A percentile compares a stretch with the other conserved stretches of the same genome.
Evolutionary conservation across 1,140 invertebrate species (phyloP).

Genomic region (Phymorhynchus buccinoides): DNA sequence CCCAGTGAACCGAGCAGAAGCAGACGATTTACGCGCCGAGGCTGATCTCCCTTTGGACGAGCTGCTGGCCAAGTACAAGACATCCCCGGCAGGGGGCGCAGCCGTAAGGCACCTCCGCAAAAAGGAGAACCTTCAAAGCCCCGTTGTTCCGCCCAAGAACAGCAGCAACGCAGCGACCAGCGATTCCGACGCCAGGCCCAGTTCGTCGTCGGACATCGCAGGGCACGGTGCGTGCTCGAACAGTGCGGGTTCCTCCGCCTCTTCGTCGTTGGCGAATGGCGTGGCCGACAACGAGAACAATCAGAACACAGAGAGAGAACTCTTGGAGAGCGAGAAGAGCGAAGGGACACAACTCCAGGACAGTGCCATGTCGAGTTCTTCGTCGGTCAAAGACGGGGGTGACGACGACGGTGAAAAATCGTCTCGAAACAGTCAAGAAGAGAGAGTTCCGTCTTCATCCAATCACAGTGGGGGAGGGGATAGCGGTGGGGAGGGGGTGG

Average conservation of each 20-base stretch:
- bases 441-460: too few species aligned
- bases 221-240: neutral
- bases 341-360: slow-evolving; percentile 61
- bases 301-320: slow-evolving; percentile 65
- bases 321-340: slow-evolving; percentile 55
- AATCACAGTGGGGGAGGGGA: neutral
- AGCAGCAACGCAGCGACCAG: neutral
- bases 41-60: slow-evolving; percentile 87
- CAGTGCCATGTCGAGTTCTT: slow-evolving; percentile 18
- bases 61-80: slow-evolving; percentile 80
- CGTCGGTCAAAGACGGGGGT: neutral
- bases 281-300: slow-evolving; percentile 69
- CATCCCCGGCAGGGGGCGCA: neutral
- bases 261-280: slow-evolving; percentile 59
- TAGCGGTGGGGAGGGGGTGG: neutral
- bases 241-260: neutral
- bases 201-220: neutral
- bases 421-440: too few species aligned
- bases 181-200: neutral
- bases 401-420: neutral
- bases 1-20: slow-evolving; percentile 59
- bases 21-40: slow-evolving; percentile 83
- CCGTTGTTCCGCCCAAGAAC: slow-evolving; percentile 56
- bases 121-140: slow-evolving; percentile 60
- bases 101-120: slow-evolving; percentile 43